phyloP scores from a whole-genome alignment of 2,888 invertebrate species.

The Sphinx pinastri region DNA sequence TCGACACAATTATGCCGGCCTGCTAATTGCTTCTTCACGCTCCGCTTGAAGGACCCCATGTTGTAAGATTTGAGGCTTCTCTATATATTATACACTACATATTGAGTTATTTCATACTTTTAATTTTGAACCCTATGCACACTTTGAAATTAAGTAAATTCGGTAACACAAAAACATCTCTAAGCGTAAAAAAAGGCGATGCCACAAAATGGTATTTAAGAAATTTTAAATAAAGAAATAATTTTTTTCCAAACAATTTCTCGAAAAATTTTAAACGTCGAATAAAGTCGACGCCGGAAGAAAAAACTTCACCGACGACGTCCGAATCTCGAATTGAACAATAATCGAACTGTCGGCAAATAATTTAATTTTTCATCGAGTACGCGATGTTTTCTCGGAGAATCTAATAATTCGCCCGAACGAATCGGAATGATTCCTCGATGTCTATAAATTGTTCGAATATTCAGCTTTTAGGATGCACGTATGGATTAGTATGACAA shows the following conservation, averaged over 20 bases:
- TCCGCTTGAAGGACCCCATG: too few relatives aligned
- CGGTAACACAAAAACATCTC: too few relatives aligned
- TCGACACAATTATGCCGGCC: too few relatives aligned
- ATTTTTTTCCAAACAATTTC: not conserved
- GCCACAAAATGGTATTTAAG: not conserved
- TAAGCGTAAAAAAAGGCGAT: too few relatives aligned
- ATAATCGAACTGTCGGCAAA: conserved; percentile 32
- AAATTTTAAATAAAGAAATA: not conserved
- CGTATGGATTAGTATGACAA: conserved; percentile 10
- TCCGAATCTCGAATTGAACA: conserved; percentile 37
- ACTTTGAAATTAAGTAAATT: too few relatives aligned
- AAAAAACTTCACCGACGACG: conserved; percentile 34
- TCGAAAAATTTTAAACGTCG: not conserved
- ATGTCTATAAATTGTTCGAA: conserved; percentile 48
- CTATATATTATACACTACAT: too few relatives aligned
- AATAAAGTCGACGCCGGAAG: conserved; percentile 33
- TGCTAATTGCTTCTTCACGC: too few relatives aligned
- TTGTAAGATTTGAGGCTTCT: too few relatives aligned
- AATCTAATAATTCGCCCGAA: conserved; percentile 54
- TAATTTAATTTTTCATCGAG: conserved; percentile 47
- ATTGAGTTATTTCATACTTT: not conserved
- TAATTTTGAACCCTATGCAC: not conserved
- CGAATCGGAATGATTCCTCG: conserved; percentile 42
- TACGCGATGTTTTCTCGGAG: conserved; percentile 43
- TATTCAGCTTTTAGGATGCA: conserved; percentile 38